Conservation (phyloP, 2,113 vertebrate genomes). For the Vimba vimba region DNA sequence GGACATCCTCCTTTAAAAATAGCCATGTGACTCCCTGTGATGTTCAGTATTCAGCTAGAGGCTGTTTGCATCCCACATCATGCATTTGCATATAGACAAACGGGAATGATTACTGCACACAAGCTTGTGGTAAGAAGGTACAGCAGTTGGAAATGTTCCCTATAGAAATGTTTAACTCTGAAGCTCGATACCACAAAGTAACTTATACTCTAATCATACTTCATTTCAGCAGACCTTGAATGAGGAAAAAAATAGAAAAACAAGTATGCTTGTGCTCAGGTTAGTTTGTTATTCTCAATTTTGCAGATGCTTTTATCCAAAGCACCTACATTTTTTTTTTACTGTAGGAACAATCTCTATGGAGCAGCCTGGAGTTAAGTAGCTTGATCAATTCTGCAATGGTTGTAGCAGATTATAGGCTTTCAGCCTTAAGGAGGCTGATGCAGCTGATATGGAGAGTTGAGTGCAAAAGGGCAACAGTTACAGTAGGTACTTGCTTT, state of each 20-base stretch:
- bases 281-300: background rate
- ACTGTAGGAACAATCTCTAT: background rate
- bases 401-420: background rate
- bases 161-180: background rate
- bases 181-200: background rate
- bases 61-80: conserved; percentile 29
- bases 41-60: conserved; percentile 27
- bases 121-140: background rate
- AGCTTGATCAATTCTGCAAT: background rate
- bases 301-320: too few species aligned
- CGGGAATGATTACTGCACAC: conserved; percentile 18
- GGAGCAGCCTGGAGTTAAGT: background rate
- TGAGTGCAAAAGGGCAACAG: background rate
- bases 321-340: too few species aligned
- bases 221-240: background rate
- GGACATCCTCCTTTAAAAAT: conserved; percentile 51
- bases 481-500: background rate
- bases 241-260: background rate
- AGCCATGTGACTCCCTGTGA: conserved; percentile 40
- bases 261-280: background rate
- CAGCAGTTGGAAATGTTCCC: background rate
- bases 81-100: conserved; percentile 50
- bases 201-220: background rate
- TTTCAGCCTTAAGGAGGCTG: background rate
- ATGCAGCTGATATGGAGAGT: background rate